Evolutionary conservation across 2,888 invertebrate species (phyloP).

Genomic region (Neoitamus cyanurus): DNA sequence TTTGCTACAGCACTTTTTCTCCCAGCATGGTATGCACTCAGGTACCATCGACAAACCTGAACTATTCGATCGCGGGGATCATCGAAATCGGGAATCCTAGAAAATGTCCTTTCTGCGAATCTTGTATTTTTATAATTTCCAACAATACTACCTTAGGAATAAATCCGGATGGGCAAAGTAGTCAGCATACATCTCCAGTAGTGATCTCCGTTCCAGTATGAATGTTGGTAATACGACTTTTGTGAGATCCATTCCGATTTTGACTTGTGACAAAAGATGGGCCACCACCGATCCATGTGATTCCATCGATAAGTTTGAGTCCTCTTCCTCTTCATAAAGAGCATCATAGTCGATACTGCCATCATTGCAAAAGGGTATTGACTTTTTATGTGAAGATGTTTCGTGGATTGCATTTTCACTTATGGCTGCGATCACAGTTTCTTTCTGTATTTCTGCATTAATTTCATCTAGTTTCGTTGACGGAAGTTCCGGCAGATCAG

Average conservation of each 20-base stretch:
- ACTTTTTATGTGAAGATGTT: conserved; percentile 48
- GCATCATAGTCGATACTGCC: conserved; percentile 87
- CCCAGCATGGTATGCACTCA: conserved; percentile 98
- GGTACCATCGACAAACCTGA: conserved; percentile 95
- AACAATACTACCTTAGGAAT: conserved; percentile 79
- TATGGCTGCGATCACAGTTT: conserved; percentile 54
- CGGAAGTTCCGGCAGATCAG: conserved; percentile 19
- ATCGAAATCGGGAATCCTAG: conserved; percentile 88
- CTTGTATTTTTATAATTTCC: conserved; percentile 25
- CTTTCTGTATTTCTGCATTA: conserved; percentile 53
- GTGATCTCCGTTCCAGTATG: conserved; percentile 94
- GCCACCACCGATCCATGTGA: conserved; percentile 97
- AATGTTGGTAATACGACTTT: conserved; percentile 97
- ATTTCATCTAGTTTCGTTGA: background rate
- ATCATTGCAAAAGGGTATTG: conserved; percentile 70
- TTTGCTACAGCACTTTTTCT: conserved; percentile 97
- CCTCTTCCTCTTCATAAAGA: conserved; percentile 89
- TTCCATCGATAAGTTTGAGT: conserved; percentile 92
- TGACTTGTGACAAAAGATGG: conserved; percentile 96
- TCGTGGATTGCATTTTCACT: conserved; percentile 53
- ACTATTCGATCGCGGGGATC: conserved; percentile 92
- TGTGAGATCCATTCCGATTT: conserved; percentile 99
- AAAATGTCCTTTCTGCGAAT: background rate
- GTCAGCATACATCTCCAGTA: conserved; percentile 99
- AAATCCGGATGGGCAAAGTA: conserved; percentile 99